Evolutionary conservation across 2,797 vertebrate species (phyloP).

Genomic region (Melanotaenia maccullochi): DNA sequence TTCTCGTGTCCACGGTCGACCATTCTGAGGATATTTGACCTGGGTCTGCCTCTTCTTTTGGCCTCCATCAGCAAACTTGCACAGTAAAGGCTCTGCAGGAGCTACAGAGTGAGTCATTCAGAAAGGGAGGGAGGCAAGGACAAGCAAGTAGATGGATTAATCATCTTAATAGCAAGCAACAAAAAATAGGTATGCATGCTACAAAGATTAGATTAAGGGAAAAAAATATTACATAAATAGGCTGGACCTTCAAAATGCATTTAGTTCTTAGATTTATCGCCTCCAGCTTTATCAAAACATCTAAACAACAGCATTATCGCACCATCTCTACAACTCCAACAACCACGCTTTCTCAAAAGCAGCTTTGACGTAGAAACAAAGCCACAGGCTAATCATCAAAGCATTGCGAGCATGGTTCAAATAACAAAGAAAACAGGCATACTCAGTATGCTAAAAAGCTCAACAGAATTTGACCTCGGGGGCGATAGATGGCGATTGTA

Average conservation of each 20-base stretch:
- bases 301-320: constrained; percentile 66
- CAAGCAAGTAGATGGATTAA: constrained; percentile 51
- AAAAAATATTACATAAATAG: constrained; percentile 39
- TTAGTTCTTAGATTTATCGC: constrained; percentile 41
- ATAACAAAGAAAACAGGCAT: constrained; percentile 81
- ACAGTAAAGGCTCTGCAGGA: constrained; percentile 96
- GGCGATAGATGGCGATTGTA: constrained; percentile 43
- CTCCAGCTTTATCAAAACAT: constrained; percentile 51
- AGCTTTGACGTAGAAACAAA: constrained; percentile 80
- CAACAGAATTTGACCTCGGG: constrained; percentile 64
- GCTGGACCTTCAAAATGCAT: constrained; percentile 40
- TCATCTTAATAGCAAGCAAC: constrained; percentile 35
- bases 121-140: constrained; percentile 70
- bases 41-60: constrained; percentile 99
- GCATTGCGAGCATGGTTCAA: constrained; percentile 77
- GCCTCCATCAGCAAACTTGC: constrained; percentile 98
- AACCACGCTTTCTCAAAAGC: constrained; percentile 52
- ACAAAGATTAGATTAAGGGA: constrained; percentile 43
- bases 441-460: constrained; percentile 79
- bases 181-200: constrained; percentile 43
- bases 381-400: constrained; percentile 84
- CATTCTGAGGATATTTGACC: constrained; percentile 98
- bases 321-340: constrained; percentile 55
- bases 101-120: constrained; percentile 81
- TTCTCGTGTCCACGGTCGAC: constrained; percentile 95